Evolutionary conservation across 1,140 invertebrate genomes (phyloP).

Genomic region (Ectropis grisescens): DNA sequence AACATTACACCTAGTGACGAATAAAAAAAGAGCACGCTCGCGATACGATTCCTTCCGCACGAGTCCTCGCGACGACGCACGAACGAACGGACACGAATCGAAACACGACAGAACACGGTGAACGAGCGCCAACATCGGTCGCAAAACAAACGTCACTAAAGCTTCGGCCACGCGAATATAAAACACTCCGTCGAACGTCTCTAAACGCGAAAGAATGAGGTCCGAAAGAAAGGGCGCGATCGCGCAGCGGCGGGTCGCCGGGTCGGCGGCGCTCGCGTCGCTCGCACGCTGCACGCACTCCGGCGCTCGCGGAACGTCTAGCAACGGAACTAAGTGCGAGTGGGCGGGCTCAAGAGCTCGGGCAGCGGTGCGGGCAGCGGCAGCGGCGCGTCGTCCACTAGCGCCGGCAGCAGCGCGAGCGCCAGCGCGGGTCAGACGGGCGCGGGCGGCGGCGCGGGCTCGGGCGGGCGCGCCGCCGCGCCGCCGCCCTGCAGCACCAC

Average conservation of each 20-base stretch:
- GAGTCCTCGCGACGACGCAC: slow-evolving; percentile 33
- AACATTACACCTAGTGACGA: slow-evolving; percentile 51
- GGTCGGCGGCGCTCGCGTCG: slow-evolving; percentile 25
- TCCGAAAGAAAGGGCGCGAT: slow-evolving; percentile 29
- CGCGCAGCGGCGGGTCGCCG: slow-evolving; percentile 18
- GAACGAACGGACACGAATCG: slow-evolving; percentile 29
- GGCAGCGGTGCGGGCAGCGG: slow-evolving; percentile 62
- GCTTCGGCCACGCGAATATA: slow-evolving; percentile 55
- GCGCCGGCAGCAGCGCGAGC: slow-evolving; percentile 52
- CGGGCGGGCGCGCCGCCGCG: slow-evolving; percentile 38
- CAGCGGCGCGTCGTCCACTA: slow-evolving; percentile 34
- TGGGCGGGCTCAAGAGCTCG: slow-evolving; percentile 60
- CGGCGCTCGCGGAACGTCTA: no score
- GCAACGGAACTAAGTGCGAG: slow-evolving; percentile 63
- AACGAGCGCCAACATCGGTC: slow-evolving; percentile 49
- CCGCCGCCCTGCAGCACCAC: slow-evolving; percentile 88
- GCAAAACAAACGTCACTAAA: slow-evolving; percentile 60
- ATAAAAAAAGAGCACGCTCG: slow-evolving; percentile 48
- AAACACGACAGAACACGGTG: slow-evolving; percentile 28
- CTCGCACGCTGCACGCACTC: slow-evolving; percentile 30
- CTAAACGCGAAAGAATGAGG: slow-evolving; percentile 37
- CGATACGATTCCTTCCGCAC: slow-evolving; percentile 43
- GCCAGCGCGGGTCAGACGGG: slow-evolving; percentile 41
- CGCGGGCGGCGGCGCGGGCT: slow-evolving; percentile 48
- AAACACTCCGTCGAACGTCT: slow-evolving; percentile 52